phyloP scores from a whole-genome alignment of 30 jellyfish, hydroid and myxozoan genomes.

The Pelagia noctiluca region DNA sequence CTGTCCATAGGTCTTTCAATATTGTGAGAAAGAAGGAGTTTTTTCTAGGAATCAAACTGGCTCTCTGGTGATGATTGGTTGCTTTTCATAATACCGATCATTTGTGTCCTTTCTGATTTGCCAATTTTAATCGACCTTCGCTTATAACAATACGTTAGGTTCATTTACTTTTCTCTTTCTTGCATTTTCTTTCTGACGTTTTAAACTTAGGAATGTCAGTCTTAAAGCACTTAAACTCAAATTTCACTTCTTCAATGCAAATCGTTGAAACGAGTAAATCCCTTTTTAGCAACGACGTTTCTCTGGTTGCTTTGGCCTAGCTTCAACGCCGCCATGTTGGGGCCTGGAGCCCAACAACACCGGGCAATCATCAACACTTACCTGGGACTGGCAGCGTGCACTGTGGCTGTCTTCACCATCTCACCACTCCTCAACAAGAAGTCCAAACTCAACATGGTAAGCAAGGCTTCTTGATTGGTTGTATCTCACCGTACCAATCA shows the following conservation, averaged over 20 bases:
- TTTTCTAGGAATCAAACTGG: no score
- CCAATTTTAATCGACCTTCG: background rate
- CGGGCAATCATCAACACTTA: constrained; percentile 95
- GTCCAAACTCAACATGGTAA: constrained; percentile 82
- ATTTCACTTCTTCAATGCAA: background rate
- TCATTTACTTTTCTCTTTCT: background rate
- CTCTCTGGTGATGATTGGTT: no score
- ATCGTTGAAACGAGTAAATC: background rate
- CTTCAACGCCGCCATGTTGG: constrained; percentile 89
- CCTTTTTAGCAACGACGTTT: constrained; percentile 80
- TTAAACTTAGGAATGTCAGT: no score
- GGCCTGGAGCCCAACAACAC: constrained; percentile 80
- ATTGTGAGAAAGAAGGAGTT: no score
- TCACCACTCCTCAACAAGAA: constrained; percentile 77
- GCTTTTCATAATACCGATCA: no score
- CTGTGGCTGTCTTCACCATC: constrained; percentile 69
- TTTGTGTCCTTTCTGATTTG: background rate
- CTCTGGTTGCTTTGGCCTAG: constrained; percentile 98
- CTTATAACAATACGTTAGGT: background rate
- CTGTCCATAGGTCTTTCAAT: no score
- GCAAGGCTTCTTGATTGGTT: constrained; percentile 4
- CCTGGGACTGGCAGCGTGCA: constrained; percentile 91
- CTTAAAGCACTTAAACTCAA: background rate
- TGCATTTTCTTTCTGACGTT: background rate
- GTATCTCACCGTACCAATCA: background rate